Conservation (phyloP, 2,797 vertebrate species). For the Falco concolor region DNA sequence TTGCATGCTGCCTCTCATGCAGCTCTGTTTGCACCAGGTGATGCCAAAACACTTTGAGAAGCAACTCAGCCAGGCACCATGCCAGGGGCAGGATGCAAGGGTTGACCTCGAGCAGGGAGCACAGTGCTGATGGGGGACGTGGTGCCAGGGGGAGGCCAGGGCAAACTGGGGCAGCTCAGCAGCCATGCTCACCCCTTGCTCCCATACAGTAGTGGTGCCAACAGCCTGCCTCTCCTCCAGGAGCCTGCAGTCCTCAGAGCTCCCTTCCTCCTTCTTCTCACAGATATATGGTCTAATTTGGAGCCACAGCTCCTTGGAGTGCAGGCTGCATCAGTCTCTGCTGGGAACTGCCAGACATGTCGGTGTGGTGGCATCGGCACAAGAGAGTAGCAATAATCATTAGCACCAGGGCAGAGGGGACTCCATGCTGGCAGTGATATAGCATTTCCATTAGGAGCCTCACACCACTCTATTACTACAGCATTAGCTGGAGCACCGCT, state of each 20-base stretch:
- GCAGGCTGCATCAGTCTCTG: background rate
- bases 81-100: background rate
- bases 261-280: background rate
- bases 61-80: background rate
- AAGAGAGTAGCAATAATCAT: slow-evolving; percentile 5
- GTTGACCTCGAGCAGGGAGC: background rate
- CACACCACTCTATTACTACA: background rate
- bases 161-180: accelerated
- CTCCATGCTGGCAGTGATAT: slow-evolving; percentile 1
- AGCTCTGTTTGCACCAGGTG: background rate
- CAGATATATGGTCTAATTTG: background rate
- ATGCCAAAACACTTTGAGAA: background rate
- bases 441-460: slow-evolving; percentile 36
- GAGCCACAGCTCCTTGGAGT: background rate
- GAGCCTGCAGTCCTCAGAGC: background rate
- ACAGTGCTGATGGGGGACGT: accelerated
- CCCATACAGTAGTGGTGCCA: accelerated
- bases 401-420: background rate
- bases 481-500: background rate
- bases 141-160: background rate
- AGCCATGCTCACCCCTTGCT: accelerated
- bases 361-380: background rate
- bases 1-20: accelerated
- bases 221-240: background rate
- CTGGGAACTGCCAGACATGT: background rate